phyloP scores from a whole-genome alignment of 2,113 vertebrate species.

The Channa argus region DNA sequence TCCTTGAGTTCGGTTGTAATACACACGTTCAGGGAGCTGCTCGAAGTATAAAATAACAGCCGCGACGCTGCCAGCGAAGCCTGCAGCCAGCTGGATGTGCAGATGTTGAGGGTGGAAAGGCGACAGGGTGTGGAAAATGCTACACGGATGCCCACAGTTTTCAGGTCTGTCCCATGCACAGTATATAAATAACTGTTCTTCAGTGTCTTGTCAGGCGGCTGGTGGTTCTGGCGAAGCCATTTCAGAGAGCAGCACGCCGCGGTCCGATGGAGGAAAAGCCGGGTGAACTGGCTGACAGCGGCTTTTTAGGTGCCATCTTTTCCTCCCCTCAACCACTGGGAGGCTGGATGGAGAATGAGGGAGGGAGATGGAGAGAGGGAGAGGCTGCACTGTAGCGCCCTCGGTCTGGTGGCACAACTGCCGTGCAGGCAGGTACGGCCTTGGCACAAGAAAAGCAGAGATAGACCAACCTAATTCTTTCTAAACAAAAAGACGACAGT shows the following conservation, averaged over 20 bases:
- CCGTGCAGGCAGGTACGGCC: constrained; percentile 13
- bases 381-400: constrained; percentile 63
- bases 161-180: constrained; percentile 26
- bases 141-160: constrained; percentile 57
- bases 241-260: constrained; percentile 62
- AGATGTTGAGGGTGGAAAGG: constrained; percentile 67
- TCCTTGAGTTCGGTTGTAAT: constrained; percentile 21
- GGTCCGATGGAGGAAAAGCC: constrained; percentile 53
- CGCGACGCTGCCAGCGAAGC: constrained; percentile 29
- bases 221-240: constrained; percentile 62
- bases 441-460: no score
- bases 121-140: constrained; percentile 66
- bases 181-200: constrained; percentile 7
- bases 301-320: constrained; percentile 78
- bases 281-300: constrained; percentile 58
- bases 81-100: constrained; percentile 54
- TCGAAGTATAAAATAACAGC: background rate
- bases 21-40: constrained; percentile 1
- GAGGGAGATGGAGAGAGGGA: constrained; percentile 10
- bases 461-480: background rate
- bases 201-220: constrained; percentile 33
- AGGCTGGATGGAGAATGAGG: constrained; percentile 42
- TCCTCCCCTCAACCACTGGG: constrained; percentile 69
- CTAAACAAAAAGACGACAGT: background rate
- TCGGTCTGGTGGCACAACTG: constrained; percentile 17